Percentiles rank a stretch among this genome's conserved stretches.
Evolutionary conservation across 1,140 invertebrate genomes (phyloP).

Genomic region (Neodiprion lecontei): DNA sequence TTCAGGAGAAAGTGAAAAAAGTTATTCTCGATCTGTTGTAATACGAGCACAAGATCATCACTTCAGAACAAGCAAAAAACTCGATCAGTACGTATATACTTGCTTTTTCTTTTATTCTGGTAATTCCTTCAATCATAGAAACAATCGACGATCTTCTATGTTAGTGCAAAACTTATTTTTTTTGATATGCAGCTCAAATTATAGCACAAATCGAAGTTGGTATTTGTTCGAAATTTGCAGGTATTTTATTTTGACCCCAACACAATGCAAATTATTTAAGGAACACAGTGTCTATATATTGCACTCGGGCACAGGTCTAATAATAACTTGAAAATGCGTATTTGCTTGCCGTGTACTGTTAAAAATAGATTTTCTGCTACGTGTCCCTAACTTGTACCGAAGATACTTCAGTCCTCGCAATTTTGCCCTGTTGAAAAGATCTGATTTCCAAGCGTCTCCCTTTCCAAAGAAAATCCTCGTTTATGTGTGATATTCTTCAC

Average conservation of each 20-base stretch:
- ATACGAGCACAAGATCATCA: slow-evolving; percentile 49
- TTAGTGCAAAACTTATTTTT: too few species aligned
- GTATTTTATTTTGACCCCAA: too few species aligned
- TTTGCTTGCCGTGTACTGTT: slow-evolving; percentile 46
- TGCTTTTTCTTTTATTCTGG: background rate
- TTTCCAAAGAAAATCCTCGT: slow-evolving; percentile 17
- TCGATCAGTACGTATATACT: slow-evolving; percentile 51
- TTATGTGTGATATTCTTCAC: background rate
- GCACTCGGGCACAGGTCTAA: slow-evolving; percentile 39
- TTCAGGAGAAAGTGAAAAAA: slow-evolving; percentile 54
- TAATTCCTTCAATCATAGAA: too few species aligned
- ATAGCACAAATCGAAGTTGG: too few species aligned
- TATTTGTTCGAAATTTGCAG: too few species aligned
- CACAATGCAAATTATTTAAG: too few species aligned
- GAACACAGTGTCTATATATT: background rate
- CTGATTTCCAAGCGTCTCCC: slow-evolving; percentile 7
- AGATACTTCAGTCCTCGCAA: background rate
- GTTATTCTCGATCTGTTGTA: slow-evolving; percentile 54
- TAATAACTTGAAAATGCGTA: slow-evolving; percentile 52
- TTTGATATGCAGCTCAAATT: too few species aligned
- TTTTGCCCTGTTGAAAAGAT: background rate
- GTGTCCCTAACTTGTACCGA: background rate
- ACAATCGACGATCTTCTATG: too few species aligned
- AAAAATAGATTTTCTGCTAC: slow-evolving; percentile 53
- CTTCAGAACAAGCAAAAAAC: slow-evolving; percentile 53